Conservation (phyloP, 2,113 vertebrate genomes). For the Nycticebus coucang region DNA sequence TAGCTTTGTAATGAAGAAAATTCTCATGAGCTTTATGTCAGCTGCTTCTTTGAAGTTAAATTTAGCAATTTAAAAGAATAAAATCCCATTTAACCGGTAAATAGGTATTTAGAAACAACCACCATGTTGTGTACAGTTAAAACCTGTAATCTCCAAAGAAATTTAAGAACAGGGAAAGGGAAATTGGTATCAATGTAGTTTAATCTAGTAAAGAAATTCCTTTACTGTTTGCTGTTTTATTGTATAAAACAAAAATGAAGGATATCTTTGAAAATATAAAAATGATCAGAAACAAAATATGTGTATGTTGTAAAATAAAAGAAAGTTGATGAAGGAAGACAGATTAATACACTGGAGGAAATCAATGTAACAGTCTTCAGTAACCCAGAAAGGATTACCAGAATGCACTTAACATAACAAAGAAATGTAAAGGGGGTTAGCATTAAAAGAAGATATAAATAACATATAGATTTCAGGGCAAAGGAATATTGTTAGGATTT, state of each 20-base stretch:
- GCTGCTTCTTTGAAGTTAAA: neutral
- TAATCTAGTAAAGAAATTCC: neutral
- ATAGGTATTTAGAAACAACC: neutral
- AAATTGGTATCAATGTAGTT: neutral
- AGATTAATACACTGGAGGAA: neutral
- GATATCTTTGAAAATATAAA: neutral
- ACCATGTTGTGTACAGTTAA: neutral
- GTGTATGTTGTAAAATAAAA: neutral
- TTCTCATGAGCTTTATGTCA: neutral
- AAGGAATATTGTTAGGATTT: neutral
- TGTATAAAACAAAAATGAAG: neutral
- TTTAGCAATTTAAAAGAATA: conserved; percentile 17
- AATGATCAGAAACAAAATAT: neutral
- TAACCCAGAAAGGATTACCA: neutral
- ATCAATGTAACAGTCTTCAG: neutral
- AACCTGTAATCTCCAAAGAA: neutral
- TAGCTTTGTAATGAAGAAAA: neutral
- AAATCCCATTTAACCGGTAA: neutral
- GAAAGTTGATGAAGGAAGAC: neutral
- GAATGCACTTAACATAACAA: neutral
- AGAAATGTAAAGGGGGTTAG: neutral
- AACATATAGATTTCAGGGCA: neutral
- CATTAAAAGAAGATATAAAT: neutral
- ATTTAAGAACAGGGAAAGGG: neutral
- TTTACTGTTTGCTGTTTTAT: neutral